These are phyloP conservation scores for Lissocephala sabroskyi DNA, from an alignment of 2,888 invertebrate genomes.

Conservation along the genomic window DNA sequence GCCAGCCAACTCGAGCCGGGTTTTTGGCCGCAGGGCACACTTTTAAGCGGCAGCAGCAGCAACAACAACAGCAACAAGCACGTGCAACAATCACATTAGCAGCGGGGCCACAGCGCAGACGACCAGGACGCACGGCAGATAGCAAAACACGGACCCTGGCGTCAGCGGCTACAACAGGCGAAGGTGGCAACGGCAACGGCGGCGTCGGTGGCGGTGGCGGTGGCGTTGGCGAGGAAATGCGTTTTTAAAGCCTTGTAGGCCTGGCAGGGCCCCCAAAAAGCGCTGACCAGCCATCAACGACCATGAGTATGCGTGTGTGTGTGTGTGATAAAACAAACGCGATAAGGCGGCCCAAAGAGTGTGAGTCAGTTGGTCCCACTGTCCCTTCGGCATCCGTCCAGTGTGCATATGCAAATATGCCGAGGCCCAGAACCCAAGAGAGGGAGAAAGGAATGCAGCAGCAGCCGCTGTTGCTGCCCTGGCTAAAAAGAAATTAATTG, in stretches of 20 bases:
- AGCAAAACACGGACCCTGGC: conserved; percentile 42
- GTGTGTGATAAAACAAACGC: conserved; percentile 62
- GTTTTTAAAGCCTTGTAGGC: conserved; percentile 46
- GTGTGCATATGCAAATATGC: conserved; percentile 49
- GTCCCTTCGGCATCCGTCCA: not conserved
- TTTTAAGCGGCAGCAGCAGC: conserved; percentile 34
- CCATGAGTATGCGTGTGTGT: not conserved
- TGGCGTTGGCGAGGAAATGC: conserved; percentile 38
- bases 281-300: not conserved
- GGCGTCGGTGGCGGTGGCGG: conserved; percentile 12
- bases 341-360: conserved; percentile 57
- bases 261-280: conserved; percentile 26
- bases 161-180: conserved; percentile 29
- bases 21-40: conserved; percentile 60
- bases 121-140: conserved; percentile 5
- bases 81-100: conserved; percentile 46
- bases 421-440: conserved; percentile 19
- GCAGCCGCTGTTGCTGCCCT: conserved; percentile 32
- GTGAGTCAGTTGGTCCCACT: conserved; percentile 44
- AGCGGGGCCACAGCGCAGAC: conserved; percentile 12
- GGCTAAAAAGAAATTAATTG: conserved; percentile 66
- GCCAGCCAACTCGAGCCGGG: conserved; percentile 35
- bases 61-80: conserved; percentile 43
- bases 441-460: conserved; percentile 42
- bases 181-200: not conserved